A percentile compares a stretch with the other conserved stretches of the same genome.
Evolutionary conservation across 1,140 invertebrate genomes (phyloP).

Genomic region (Listronotus bonariensis): DNA sequence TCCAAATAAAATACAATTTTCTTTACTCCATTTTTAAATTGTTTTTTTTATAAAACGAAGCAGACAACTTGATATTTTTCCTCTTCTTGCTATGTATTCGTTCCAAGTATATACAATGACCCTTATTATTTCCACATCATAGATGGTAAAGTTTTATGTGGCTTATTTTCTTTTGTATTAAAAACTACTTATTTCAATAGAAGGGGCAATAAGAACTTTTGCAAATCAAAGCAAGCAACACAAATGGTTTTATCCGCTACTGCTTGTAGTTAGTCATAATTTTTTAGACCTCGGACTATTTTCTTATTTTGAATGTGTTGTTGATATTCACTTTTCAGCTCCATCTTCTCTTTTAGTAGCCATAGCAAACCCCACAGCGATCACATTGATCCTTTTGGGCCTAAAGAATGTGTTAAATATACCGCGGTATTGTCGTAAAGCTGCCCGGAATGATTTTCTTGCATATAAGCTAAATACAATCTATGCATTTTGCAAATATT

Average conservation of each 20-base stretch:
- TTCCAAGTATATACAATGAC: slow-evolving; percentile 24
- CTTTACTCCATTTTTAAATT: slow-evolving; percentile 3
- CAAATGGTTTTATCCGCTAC: slow-evolving; percentile 11
- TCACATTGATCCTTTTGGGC: neutral
- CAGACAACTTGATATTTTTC: slow-evolving; percentile 2
- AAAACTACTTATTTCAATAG: slow-evolving; percentile 9
- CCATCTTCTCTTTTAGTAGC: neutral
- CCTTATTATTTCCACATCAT: slow-evolving; percentile 26
- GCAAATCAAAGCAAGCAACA: no score
- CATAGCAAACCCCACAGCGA: neutral
- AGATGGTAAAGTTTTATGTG: slow-evolving; percentile 34
- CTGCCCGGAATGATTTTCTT: no score
- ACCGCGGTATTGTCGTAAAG: no score
- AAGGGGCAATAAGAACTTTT: neutral
- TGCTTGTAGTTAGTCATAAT: neutral
- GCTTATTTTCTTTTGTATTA: neutral
- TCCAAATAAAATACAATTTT: slow-evolving; percentile 13
- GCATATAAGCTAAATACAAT: no score
- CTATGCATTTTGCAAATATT: no score
- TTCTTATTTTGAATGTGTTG: neutral
- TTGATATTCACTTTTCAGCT: slow-evolving; percentile 1
- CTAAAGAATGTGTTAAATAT: neutral
- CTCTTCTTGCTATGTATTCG: slow-evolving; percentile 11
- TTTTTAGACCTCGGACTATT: neutral
- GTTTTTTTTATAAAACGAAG: slow-evolving; percentile 5